These are phyloP conservation scores for Elegia similella DNA, from an alignment of 2,888 invertebrate species.

Conservation along the genomic window DNA sequence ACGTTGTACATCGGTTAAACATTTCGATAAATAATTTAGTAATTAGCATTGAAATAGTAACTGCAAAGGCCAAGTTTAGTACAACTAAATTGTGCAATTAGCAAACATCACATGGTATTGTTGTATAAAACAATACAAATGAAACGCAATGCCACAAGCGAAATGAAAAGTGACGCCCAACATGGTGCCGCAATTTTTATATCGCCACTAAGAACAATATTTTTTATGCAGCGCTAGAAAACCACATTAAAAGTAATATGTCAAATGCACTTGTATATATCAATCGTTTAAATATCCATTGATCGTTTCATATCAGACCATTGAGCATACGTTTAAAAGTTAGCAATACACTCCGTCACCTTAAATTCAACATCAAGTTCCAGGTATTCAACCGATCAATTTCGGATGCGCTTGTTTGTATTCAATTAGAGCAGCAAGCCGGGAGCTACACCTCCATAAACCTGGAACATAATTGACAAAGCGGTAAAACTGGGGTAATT, in stretches of 20 bases:
- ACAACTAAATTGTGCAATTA: no score
- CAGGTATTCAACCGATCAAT: neutral
- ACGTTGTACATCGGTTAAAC: no score
- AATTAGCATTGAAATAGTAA: no score
- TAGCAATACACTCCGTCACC: neutral
- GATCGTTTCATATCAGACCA: neutral
- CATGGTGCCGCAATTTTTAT: neutral
- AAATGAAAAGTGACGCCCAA: neutral
- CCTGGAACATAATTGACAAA: slow-evolving; percentile 13
- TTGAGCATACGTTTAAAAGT: neutral
- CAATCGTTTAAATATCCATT: neutral
- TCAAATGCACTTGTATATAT: neutral
- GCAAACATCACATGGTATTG: no score
- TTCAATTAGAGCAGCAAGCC: slow-evolving; percentile 1
- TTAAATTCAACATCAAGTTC: neutral
- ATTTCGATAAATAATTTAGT: no score
- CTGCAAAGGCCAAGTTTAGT: no score
- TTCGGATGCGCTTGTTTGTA: slow-evolving; percentile 1
- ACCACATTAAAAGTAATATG: no score
- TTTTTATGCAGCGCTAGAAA: neutral
- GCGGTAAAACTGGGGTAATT: slow-evolving; percentile 12
- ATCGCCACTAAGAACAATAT: neutral
- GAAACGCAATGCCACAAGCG: neutral
- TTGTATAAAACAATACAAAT: neutral
- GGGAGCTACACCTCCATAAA: slow-evolving; percentile 1